phyloP scores from a whole-genome alignment of 2,888 invertebrate genomes.

The Ectemnius lituratus region DNA sequence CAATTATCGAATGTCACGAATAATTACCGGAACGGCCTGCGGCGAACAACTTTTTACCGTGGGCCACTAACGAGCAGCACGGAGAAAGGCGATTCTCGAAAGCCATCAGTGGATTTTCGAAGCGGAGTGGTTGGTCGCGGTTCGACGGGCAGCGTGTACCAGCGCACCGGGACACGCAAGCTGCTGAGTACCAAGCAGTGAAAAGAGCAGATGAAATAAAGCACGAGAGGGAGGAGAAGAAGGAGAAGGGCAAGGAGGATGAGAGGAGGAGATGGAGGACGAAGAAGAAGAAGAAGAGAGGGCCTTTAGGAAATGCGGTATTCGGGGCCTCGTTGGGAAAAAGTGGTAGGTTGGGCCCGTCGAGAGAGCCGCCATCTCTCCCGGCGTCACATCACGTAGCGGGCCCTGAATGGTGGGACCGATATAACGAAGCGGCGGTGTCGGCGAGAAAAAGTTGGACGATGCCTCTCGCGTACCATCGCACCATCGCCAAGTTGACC shows the following conservation, averaged over 20 bases:
- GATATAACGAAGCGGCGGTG: conserved; percentile 66
- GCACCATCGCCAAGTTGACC: conserved; percentile 47
- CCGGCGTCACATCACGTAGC: conserved; percentile 64
- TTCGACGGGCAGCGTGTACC: conserved; percentile 14
- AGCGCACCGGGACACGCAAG: conserved; percentile 11
- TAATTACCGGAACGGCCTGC: too few species aligned
- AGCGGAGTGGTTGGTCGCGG: conserved; percentile 15
- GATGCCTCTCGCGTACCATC: conserved; percentile 64
- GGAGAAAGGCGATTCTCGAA: conserved; percentile 48
- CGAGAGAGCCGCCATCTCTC: conserved; percentile 60
- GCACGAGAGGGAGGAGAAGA: not conserved
- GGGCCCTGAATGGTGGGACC: conserved; percentile 59
- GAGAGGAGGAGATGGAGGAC: conserved; percentile 25
- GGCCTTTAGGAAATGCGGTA: conserved; percentile 68
- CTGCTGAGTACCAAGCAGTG: conserved; percentile 1
- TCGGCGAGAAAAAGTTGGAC: conserved; percentile 76
- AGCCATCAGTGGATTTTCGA: conserved; percentile 42
- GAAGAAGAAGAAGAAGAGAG: conserved; percentile 8
- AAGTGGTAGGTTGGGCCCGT: conserved; percentile 68
- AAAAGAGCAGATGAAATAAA: not conserved
- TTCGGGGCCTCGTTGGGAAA: conserved; percentile 64
- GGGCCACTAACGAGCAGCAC: conserved; percentile 42
- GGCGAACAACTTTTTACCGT: conserved; percentile 21
- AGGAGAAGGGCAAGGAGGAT: conserved; percentile 15
- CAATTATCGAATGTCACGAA: too few species aligned